phyloP scores from a whole-genome alignment of 2,113 vertebrate genomes.

The Ellobius talpinus region DNA sequence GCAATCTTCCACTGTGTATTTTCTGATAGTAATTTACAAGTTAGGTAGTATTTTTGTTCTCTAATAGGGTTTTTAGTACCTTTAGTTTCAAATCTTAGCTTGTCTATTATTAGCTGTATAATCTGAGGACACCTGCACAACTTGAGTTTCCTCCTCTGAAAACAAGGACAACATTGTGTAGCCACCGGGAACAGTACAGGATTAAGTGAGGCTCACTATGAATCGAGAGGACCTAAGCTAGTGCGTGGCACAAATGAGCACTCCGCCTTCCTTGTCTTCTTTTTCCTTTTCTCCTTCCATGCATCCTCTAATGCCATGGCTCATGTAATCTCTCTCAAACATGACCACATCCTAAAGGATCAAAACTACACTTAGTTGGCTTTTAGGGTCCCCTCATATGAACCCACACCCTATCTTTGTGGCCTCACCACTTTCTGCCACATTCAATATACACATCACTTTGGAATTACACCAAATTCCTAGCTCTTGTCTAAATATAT shows the following conservation, averaged over 20 bases:
- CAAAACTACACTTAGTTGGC: background rate
- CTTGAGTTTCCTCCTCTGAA: background rate
- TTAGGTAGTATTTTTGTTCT: slow-evolving; percentile 14
- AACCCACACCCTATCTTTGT: background rate
- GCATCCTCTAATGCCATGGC: background rate
- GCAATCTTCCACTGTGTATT: background rate
- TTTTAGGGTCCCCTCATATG: background rate
- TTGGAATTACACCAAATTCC: slow-evolving; percentile 20
- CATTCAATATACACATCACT: background rate
- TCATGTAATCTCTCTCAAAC: slow-evolving; percentile 2
- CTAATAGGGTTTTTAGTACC: background rate
- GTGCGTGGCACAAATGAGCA: background rate
- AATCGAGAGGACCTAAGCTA: background rate
- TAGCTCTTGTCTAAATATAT: background rate
- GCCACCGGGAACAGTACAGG: background rate
- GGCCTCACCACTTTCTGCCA: background rate
- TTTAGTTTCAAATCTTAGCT: slow-evolving; percentile 30
- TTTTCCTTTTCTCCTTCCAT: background rate
- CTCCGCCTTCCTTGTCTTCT: background rate
- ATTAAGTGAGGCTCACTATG: background rate
- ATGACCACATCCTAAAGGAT: background rate
- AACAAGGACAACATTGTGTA: background rate
- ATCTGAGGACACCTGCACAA: background rate
- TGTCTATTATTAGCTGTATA: background rate
- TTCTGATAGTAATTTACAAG: background rate